phyloP scores from a whole-genome alignment of 35 echinoderm and acorn worm genomes.

The Amphiura filiformis region DNA sequence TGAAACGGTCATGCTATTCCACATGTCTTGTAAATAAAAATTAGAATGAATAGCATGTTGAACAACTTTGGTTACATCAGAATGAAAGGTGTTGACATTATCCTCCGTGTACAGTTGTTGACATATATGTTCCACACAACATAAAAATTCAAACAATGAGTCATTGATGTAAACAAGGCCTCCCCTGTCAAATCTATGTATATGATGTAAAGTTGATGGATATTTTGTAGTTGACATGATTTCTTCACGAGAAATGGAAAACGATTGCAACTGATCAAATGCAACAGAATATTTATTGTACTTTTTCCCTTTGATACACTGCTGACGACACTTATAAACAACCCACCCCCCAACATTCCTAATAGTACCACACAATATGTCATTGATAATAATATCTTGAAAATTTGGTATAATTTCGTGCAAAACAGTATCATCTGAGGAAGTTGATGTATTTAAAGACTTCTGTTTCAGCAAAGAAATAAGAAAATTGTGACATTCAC shows the following conservation, averaged over 20 bases:
- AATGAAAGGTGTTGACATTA: background rate
- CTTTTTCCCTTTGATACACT: background rate
- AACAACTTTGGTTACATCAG: background rate
- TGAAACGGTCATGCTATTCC: background rate
- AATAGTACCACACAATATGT: background rate
- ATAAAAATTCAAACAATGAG: conserved; percentile 4
- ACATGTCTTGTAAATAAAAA: background rate
- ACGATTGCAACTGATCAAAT: background rate
- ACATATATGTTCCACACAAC: background rate
- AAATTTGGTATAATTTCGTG: background rate
- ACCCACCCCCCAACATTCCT: background rate
- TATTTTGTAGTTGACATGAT: background rate
- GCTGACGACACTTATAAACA: background rate
- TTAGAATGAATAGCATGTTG: background rate
- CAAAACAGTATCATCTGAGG: no score
- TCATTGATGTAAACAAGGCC: background rate
- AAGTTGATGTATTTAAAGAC: background rate
- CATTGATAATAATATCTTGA: background rate
- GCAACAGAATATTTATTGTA: background rate
- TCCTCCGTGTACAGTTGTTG: background rate
- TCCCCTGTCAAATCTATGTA: background rate
- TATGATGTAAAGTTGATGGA: background rate
- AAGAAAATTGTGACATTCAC: background rate
- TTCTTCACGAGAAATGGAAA: background rate
- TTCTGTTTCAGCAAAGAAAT: background rate